These are phyloP conservation scores for Epinotia bilunana DNA, from an alignment of 2,888 invertebrate genomes.

Conservation along the genomic window DNA sequence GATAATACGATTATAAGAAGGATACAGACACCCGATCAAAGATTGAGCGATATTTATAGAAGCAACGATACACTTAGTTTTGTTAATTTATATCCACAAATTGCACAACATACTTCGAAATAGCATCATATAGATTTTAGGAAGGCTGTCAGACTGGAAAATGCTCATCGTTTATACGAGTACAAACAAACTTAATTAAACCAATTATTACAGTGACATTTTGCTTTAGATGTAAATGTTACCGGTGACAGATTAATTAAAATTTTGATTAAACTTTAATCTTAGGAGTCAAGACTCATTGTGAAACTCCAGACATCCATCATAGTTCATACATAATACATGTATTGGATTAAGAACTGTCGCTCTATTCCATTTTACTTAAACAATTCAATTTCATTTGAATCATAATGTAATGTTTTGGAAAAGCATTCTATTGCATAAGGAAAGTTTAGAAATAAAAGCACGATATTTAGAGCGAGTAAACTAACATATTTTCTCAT, in stretches of 20 bases:
- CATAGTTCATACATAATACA: not conserved
- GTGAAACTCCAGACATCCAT: not conserved
- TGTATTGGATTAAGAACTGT: too few relatives aligned
- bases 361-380: too few relatives aligned
- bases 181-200: slow-evolving; percentile 19
- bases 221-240: slow-evolving; percentile 13
- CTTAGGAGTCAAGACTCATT: not conserved
- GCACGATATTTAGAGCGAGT: too few relatives aligned
- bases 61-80: not conserved
- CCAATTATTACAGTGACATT: slow-evolving; percentile 11
- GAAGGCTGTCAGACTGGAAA: too few relatives aligned
- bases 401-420: too few relatives aligned
- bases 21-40: not conserved
- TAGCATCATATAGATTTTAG: not conserved
- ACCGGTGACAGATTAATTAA: slow-evolving; percentile 32
- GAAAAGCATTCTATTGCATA: too few relatives aligned
- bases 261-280: slow-evolving; percentile 13
- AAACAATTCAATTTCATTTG: too few relatives aligned
- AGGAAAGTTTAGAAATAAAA: too few relatives aligned
- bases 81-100: not conserved
- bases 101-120: not conserved
- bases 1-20: not conserved
- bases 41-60: not conserved
- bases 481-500: too few relatives aligned
- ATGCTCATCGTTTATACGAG: not conserved